Conservation (phyloP, 2,888 invertebrate species). For the Vannuccia rotundouncinata region DNA sequence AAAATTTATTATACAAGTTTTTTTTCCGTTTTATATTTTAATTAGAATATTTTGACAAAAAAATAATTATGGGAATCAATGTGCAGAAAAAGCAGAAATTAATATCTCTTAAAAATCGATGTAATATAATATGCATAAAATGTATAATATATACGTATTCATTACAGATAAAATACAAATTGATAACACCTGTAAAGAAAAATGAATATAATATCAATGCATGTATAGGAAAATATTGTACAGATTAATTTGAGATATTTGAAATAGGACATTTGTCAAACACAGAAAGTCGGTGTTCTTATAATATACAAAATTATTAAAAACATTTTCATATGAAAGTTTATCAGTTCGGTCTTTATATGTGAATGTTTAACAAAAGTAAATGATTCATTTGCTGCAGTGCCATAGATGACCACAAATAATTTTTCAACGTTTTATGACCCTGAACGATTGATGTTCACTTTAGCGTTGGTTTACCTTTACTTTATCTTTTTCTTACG, state of each 20-base stretch:
- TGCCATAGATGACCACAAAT: no score
- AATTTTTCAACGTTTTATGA: no score
- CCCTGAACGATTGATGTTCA: neutral
- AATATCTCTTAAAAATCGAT: no score
- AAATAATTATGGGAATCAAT: neutral
- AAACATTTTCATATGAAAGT: no score
- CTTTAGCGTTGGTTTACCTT: neutral
- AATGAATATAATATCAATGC: no score
- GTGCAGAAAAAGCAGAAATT: neutral
- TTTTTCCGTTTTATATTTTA: no score
- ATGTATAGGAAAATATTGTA: no score
- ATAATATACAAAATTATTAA: neutral
- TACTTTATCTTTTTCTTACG: neutral
- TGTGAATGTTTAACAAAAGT: no score
- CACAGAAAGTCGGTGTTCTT: neutral
- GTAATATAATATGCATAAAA: conserved; percentile 21
- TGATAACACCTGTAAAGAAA: neutral
- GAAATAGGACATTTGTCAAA: neutral
- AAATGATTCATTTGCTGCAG: no score
- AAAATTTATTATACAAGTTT: no score
- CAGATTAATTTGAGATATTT: neutral
- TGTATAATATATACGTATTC: neutral
- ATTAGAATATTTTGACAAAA: neutral
- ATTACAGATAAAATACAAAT: neutral
- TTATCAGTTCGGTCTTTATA: no score